phyloP scores from a whole-genome alignment of 2,113 vertebrate species.

The Hymenochirus boettgeri region DNA sequence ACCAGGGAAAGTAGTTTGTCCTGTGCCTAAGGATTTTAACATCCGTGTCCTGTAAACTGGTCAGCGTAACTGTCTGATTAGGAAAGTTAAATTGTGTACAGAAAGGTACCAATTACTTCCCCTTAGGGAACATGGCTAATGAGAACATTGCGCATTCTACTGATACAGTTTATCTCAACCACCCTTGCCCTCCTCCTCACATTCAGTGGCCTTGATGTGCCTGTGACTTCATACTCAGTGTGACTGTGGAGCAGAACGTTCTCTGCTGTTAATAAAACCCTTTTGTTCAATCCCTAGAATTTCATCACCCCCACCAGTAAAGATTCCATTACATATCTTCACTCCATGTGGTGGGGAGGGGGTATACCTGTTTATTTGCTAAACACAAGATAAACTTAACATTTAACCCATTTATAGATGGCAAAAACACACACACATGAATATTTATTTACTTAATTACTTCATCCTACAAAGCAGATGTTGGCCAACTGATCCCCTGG shows the following conservation, averaged over 20 bases:
- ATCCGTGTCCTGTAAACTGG: background rate
- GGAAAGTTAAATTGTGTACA: background rate
- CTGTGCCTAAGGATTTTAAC: no score
- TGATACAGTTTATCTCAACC: background rate
- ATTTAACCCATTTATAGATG: slow-evolving; percentile 14
- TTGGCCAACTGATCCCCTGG: no score
- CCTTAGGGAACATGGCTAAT: background rate
- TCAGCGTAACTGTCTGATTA: background rate
- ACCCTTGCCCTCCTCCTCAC: background rate
- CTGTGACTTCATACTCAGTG: background rate
- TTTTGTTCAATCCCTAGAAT: slow-evolving; percentile 34
- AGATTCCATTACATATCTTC: slow-evolving; percentile 35
- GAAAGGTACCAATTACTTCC: background rate
- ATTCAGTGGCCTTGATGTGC: background rate
- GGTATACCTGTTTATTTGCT: slow-evolving; percentile 40
- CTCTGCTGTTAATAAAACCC: slow-evolving; percentile 33
- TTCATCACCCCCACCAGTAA: slow-evolving; percentile 16
- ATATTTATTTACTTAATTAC: no score
- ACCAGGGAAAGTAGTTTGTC: background rate
- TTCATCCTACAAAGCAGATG: no score
- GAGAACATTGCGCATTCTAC: slow-evolving; percentile 5
- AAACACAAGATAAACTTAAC: slow-evolving; percentile 4
- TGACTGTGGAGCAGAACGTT: slow-evolving; percentile 36
- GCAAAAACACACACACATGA: no score
- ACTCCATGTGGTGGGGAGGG: slow-evolving; percentile 18